Evolutionary conservation across 2,888 invertebrate genomes (phyloP), one percentile per base, ranked within the genome.

Genomic region (Drosophila atripex): DNA sequence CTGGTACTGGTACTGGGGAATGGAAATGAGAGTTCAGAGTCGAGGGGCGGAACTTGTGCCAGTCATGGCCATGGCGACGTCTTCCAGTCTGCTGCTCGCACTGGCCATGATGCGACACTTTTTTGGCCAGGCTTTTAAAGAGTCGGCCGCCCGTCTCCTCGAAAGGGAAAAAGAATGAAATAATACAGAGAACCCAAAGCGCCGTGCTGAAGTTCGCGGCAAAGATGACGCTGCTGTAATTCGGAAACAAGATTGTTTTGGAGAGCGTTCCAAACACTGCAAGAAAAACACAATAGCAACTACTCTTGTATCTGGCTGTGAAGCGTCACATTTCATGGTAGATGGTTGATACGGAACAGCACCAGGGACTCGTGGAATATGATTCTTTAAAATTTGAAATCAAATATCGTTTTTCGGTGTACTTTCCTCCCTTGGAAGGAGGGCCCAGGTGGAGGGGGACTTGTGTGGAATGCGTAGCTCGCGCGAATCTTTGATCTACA

Each of bases 141-240:
- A 57, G 38, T 65, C 75, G 75, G 64, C 61, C 75, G 60, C 64
- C 64, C 61, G 60, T 73, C 72, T 71, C 71, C 72, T 78, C 73
- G 68, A 70, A 87, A 85, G 83, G 83, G 45, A 32, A 43, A 25
- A 46, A 53, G 49, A 58, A 63, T 41, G 46, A 69, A 46, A 41
- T 46, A 51, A 71, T 51, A 51, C 58, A 47, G 39, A 60, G 55
- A 59, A 51, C 72, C 49, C 63, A 63, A 63, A 70, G 70, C 80
- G 78, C 70, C 80, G 74, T 68, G 77, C 77, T 76, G 83, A 84
- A 84, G 69, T 88, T 88, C 86, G 88, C 84, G 73, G 88, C 79
- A 83, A 86, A 69, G 76, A 65, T 87, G 86, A 87, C 75, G 25
- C 63, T 61, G 79, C 86, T 73, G 39, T 76, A 72, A 53, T 25